These are phyloP conservation scores for Eulemur rufifrons DNA, from an alignment of 2,113 vertebrate species.

Conservation along the genomic window DNA sequence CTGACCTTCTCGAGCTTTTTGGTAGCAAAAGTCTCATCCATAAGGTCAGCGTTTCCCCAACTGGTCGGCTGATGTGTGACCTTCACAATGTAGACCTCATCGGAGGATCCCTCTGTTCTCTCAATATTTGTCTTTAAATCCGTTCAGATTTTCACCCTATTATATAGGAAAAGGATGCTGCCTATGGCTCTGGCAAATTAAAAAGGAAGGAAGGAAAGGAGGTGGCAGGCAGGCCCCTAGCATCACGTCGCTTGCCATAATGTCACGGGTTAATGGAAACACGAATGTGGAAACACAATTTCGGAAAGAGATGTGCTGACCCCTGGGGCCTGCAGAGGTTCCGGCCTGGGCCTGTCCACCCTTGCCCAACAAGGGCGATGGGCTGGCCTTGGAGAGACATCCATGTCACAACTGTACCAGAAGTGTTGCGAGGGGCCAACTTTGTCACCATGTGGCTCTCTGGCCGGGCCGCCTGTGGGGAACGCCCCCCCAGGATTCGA, in stretches of 20 bases:
- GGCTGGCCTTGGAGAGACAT: background rate
- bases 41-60: background rate
- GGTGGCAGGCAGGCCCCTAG: background rate
- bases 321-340: background rate
- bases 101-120: background rate
- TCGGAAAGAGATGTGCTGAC: background rate
- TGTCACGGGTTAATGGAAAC: background rate
- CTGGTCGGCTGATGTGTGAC: background rate
- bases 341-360: background rate
- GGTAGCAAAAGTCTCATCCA: background rate
- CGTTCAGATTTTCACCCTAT: background rate
- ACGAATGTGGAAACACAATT: background rate
- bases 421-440: background rate
- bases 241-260: background rate
- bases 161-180: background rate
- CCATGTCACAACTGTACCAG: no score
- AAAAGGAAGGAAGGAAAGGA: background rate
- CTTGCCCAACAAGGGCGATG: no score
- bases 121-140: background rate
- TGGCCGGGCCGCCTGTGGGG: background rate
- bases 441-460: background rate
- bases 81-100: rapidly evolving
- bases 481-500: background rate
- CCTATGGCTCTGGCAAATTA: background rate
- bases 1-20: background rate